Evolutionary conservation across 2,797 vertebrate genomes (phyloP).

Genomic region (Hypotaenidia philippensis): DNA sequence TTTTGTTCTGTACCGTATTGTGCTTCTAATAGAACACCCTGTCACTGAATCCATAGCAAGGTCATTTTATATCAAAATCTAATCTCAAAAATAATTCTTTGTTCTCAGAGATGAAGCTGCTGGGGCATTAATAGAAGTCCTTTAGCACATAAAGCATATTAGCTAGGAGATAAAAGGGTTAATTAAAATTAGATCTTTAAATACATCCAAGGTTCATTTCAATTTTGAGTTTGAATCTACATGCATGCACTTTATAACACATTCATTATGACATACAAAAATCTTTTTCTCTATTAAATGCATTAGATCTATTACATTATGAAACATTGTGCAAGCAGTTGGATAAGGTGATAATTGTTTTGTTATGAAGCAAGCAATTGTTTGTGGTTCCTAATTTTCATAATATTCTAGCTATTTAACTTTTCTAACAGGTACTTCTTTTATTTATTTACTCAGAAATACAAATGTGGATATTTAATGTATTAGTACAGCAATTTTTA

Average conservation of each 20-base stretch:
- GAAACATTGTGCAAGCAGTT: not conserved
- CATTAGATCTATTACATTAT: not conserved
- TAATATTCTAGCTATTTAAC: not conserved
- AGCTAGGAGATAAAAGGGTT: conserved; percentile 3
- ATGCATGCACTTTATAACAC: not conserved
- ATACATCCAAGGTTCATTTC: not conserved
- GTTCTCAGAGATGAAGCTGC: not conserved
- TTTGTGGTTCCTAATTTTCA: conserved; percentile 5
- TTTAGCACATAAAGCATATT: not conserved
- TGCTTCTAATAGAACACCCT: not conserved
- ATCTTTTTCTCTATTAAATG: not conserved
- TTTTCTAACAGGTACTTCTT: not conserved
- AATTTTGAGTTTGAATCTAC: not conserved
- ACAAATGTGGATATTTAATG: conserved; percentile 15
- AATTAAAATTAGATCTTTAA: conserved; percentile 39
- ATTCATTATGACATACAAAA: not conserved
- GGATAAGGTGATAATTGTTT: not conserved
- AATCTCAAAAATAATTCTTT: conserved; percentile 38
- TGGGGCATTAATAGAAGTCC: not conserved
- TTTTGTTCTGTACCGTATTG: not conserved
- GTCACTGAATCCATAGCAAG: not conserved
- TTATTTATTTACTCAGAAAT: not conserved
- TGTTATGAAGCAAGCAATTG: not conserved
- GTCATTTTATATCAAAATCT: conserved; percentile 11
- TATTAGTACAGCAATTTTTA: not conserved